Conservation (phyloP, 1,140 invertebrate species). For the Coelopa frigida region DNA sequence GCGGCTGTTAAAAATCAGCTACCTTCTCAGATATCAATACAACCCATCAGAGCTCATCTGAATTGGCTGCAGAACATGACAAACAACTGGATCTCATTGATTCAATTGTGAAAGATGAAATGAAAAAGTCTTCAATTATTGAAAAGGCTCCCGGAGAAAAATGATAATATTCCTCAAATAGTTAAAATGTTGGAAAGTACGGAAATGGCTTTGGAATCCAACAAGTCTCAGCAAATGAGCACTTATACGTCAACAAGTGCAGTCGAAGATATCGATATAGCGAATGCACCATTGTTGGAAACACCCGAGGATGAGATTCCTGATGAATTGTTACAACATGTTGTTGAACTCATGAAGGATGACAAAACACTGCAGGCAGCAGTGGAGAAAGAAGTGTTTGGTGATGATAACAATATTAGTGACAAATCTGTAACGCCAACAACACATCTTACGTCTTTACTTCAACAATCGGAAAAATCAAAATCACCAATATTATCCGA, state of each 20-base stretch:
- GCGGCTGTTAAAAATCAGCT: conserved; percentile 39
- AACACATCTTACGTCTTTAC: no score
- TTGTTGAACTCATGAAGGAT: conserved; percentile 57
- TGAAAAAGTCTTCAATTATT: conserved; percentile 24
- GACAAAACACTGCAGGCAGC: conserved; percentile 60
- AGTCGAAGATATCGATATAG: conserved; percentile 25
- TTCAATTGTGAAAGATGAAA: conserved; percentile 30
- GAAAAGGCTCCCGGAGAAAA: conserved; percentile 18
- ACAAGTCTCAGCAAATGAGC: neutral
- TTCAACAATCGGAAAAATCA: no score
- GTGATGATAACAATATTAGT: conserved; percentile 1
- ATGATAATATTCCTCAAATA: conserved; percentile 39
- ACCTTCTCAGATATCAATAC: conserved; percentile 37
- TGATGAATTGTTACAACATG: conserved; percentile 60
- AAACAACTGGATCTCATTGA: conserved; percentile 44
- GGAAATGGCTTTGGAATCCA: conserved; percentile 21
- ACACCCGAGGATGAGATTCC: conserved; percentile 52
- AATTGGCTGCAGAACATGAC: conserved; percentile 37
- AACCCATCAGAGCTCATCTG: conserved; percentile 39
- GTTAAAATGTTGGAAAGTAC: conserved; percentile 42
- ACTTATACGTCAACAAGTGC: conserved; percentile 1
- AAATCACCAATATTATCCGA: no score
- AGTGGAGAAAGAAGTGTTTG: conserved; percentile 54
- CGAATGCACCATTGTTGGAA: conserved; percentile 20
- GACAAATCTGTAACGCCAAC: no score